Evolutionary conservation across 2,113 vertebrate species (phyloP).

Genomic region (Xiphorhynchus elegans): DNA sequence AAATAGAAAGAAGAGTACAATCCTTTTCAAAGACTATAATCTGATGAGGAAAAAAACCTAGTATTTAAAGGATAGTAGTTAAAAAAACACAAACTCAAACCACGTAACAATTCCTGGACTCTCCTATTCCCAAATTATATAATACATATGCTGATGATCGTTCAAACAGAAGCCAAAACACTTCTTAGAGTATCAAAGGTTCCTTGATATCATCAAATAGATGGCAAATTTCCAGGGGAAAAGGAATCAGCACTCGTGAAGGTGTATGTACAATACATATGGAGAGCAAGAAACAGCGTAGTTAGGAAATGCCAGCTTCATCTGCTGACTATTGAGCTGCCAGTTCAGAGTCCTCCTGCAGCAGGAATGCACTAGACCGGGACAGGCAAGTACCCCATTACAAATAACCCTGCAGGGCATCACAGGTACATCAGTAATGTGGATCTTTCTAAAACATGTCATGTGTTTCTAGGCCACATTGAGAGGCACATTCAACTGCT

Average conservation of each 20-base stretch:
- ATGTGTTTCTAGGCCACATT: neutral
- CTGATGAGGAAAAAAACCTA: neutral
- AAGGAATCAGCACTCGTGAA: neutral
- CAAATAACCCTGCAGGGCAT: neutral
- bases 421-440: neutral
- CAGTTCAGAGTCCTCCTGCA: neutral
- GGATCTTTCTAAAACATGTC: neutral
- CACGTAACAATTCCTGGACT: neutral
- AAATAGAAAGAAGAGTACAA: neutral
- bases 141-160: neutral
- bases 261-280: accelerated
- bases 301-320: neutral
- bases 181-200: neutral
- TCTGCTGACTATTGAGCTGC: neutral
- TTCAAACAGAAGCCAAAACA: neutral
- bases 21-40: neutral
- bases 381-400: accelerated
- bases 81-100: neutral
- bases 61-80: neutral
- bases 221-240: neutral
- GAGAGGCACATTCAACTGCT: neutral
- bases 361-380: neutral
- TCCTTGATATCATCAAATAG: neutral
- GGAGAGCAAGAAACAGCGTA: neutral
- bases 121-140: neutral